Conservation (phyloP, 2,113 vertebrate genomes). For the Crotalus horridus region DNA sequence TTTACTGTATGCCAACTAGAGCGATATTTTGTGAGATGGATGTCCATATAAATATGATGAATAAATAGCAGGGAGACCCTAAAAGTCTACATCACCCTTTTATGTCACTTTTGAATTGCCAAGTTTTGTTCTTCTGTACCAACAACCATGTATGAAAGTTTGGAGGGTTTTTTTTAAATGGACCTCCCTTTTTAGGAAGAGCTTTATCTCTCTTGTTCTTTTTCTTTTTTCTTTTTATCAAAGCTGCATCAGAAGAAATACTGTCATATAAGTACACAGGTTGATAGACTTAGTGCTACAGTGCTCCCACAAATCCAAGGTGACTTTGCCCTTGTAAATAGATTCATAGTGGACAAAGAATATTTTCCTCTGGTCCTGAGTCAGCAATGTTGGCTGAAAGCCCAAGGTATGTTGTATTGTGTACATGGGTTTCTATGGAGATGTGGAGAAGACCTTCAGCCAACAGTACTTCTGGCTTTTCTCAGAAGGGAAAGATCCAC, state of each 20-base stretch:
- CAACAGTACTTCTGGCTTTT: not conserved
- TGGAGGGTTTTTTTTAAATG: not conserved
- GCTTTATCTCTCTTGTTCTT: not conserved
- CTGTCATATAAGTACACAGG: not conserved
- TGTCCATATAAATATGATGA: not conserved
- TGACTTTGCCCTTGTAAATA: not conserved
- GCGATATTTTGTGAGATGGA: not conserved
- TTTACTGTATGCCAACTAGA: not conserved
- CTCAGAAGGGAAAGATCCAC: not conserved
- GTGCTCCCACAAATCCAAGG: not conserved
- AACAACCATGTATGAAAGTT: not conserved
- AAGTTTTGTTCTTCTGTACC: not conserved
- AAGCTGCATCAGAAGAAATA: not conserved
- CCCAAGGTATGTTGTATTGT: constrained; percentile 18
- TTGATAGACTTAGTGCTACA: not conserved
- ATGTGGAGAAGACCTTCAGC: not conserved
- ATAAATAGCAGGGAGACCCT: not conserved
- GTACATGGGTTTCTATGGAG: constrained; percentile 33
- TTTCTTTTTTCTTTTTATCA: not conserved
- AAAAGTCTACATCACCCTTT: not conserved
- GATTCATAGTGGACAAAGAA: not conserved
- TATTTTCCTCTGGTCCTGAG: not conserved
- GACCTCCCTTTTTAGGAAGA: not conserved
- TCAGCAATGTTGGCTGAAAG: not conserved
- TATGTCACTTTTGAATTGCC: not conserved